Conservation (phyloP, 2,888 invertebrate species). For the Coenonympha arcania region DNA sequence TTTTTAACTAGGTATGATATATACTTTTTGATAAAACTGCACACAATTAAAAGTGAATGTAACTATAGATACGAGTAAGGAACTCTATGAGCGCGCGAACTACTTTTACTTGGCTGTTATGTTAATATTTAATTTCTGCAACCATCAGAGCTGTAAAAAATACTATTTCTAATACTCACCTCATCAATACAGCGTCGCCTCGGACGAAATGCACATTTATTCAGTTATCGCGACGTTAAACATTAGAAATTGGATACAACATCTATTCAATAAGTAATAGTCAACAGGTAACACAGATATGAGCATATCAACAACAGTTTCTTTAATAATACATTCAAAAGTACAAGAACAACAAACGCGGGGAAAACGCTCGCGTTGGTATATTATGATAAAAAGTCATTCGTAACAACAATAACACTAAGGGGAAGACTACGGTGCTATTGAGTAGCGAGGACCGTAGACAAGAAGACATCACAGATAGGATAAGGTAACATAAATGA, state of each 20-base stretch:
- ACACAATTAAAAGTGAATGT: too few relatives aligned
- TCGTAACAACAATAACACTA: conserved; percentile 61
- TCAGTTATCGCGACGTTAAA: conserved; percentile 30
- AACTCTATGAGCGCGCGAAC: too few relatives aligned
- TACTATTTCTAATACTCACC: conserved; percentile 25
- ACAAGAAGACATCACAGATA: conserved; percentile 64
- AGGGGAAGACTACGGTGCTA: conserved; percentile 50
- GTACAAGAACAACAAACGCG: conserved; percentile 65
- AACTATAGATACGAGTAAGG: too few relatives aligned
- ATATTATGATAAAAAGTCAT: conserved; percentile 47
- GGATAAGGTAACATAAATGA: conserved; percentile 23
- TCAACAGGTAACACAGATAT: conserved; percentile 72
- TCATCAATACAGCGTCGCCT: conserved; percentile 17
- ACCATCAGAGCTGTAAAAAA: neutral
- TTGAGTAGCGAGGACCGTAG: conserved; percentile 32
- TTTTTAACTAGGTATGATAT: too few relatives aligned
- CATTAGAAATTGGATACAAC: conserved; percentile 52
- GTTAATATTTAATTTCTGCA: too few relatives aligned
- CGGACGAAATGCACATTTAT: conserved; percentile 4
- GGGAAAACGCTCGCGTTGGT: conserved; percentile 35
- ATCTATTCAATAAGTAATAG: conserved; percentile 55
- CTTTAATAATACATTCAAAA: conserved; percentile 62
- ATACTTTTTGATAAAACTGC: too few relatives aligned
- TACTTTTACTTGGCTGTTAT: too few relatives aligned
- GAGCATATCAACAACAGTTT: conserved; percentile 64